Base-by-base conservation (phyloP, 2,797 vertebrate species). In the Babyrousa celebensis region DNA sequence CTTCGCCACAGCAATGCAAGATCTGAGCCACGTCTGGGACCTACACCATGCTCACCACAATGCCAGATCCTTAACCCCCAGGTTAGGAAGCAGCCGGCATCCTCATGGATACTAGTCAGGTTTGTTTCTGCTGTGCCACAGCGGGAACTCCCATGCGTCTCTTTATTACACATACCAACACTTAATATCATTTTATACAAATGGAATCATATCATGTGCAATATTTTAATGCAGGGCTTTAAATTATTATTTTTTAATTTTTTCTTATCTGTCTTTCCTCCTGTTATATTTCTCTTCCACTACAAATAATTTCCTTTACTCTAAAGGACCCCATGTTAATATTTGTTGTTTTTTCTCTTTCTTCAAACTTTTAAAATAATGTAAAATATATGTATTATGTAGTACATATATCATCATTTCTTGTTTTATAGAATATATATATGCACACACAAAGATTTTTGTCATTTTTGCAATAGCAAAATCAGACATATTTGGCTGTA, bases 271-370 rank as follows among this genome's bases (percentile, higher is more conserved):
- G 17, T 80, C 62, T 12, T 2, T 94, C 17, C 16, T 87, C 54
- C 48, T 96, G 18, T 87, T 75, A 32, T 14, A 85, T n/a, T 91
- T 79, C 32, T 91, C 32, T 77, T 12, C 11, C 25, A 83, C 29
- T 83, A 65, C 3, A 72, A 68, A 79, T 79, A 32, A 58, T 36
- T 17, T 7, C 82, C 5, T 21, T 58, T 95, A 78, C 56, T 7
- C 12, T 36, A 74, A 56, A 36, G 29, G 20, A 82, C 89, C 21
- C 12, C 17, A 62, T 18, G 25, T 78, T 83, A 92, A 89, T 74
- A 94, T 32, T 25, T 89, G 2, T 27, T 91, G 1, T 79, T 92
- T 93, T 95, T 95, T 79, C 68, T 75, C 36, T 78, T 95, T 85
- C 58, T 36, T 86, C 16, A 75, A 70, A 85, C 17, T 75, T 62